Base-by-base conservation (phyloP, 1,140 invertebrate species). In the Ceratitis capitata region DNA sequence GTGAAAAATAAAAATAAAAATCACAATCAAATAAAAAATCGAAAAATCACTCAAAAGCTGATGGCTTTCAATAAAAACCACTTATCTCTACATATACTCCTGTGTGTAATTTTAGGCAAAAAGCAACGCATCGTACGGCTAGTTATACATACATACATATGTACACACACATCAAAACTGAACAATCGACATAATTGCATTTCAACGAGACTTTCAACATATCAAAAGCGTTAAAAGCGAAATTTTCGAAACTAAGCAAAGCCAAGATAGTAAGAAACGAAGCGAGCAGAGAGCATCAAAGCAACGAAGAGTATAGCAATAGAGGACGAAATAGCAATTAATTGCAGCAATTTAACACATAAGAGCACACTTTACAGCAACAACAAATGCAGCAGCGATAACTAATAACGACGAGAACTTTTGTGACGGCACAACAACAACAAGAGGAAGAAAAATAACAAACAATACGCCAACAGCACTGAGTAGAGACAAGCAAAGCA, bases 151-250 rank as follows among this genome's bases (percentile, higher is more conserved):
- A 61, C 29, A 61, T 61, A 23, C 10, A 61, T 19, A 53, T 19
- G n/a, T n/a, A 16, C 12, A 53, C 19, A 19, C 32, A 23, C 35
- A 42, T 19, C 7, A 78, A 78, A 78, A 39, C 69, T 19, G 69
- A 78, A 78, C 69, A 78, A 78, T 78, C 69, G 39, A 78, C 39
- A 78, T 23, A 78, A 78, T 78, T 78, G 69, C 69, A 78, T 78
- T 78, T 78, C 69, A 78, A 78, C 39, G 69, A 78, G 39, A 78
- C 19, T 78, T 78, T 45, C 39, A 78, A 78, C 69, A 78, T 78
- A 78, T 78, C 69, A 78, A 78, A 42, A 78, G 39, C 69, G 14
- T 19, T 26, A 78, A 42, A 42, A 78, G 64, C 35, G 29, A 32
- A 12, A 32, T 29, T 29, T 64, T 29, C 26, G 32, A 64, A 32